Percentiles rank a stretch among this genome's conserved stretches.
Evolutionary conservation across 2,888 invertebrate species (phyloP).

Genomic region (Nemoura dubitans): DNA sequence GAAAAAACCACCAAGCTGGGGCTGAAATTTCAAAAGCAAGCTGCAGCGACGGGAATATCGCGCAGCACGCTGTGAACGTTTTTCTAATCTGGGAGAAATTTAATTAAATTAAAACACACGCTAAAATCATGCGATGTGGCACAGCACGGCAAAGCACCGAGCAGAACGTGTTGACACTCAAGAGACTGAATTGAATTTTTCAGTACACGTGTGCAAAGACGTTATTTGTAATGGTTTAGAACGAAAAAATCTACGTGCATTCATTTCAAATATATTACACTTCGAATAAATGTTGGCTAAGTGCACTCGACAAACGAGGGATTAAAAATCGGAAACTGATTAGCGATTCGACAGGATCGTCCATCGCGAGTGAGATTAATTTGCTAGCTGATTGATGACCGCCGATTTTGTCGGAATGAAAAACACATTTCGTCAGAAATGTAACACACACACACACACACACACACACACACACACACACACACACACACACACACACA

Average conservation of each 20-base stretch:
- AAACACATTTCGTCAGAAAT: not conserved
- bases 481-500: too few species aligned
- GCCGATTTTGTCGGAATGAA: not conserved
- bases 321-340: slow-evolving; percentile 2
- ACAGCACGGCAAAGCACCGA: not conserved
- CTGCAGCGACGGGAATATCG: not conserved
- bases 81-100: not conserved
- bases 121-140: not conserved
- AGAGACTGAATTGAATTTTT: not conserved
- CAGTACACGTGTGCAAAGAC: not conserved
- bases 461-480: too few species aligned
- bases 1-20: not conserved
- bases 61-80: too few species aligned
- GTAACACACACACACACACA: too few species aligned
- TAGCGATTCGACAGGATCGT: not conserved
- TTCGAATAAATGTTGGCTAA: not conserved
- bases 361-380: not conserved
- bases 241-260: too few species aligned
- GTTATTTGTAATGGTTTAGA: too few species aligned
- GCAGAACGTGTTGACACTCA: not conserved
- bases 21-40: not conserved
- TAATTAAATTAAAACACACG: not conserved
- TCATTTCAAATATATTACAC: not conserved
- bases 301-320: not conserved
- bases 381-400: not conserved